Evolutionary conservation across 2,113 vertebrate genomes (phyloP), one percentile per base, ranked within the genome.

Genomic region (Psittacus erithacus): DNA sequence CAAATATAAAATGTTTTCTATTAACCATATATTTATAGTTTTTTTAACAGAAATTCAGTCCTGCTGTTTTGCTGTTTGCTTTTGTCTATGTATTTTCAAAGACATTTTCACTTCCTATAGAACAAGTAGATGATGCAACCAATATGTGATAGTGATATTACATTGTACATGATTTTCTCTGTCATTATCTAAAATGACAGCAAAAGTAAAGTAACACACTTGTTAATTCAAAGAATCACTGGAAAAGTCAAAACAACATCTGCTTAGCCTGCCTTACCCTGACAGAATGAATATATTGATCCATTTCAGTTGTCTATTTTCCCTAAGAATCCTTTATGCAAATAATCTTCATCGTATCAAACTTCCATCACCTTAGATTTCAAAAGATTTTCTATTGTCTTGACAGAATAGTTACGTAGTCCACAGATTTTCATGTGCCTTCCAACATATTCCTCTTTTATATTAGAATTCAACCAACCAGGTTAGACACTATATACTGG

Each of bases 351-450:
- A 16, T 60, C 69, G 52, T 71, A 53, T 59, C 47, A 69, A 79
- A 92, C 33, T 84, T 82, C 46, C 41, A 38, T 79, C 47, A 44
- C 14, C 86, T 83, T 91, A 53, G 47, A 86, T 96, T 95, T 94
- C 69, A 78, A 68, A 83, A 69, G 55, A 88, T 82, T 85, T 83
- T 75, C 77, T 92, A 23, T 81, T 88, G 49, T 57, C 67, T 95
- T 95, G 93, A 81, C 78, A 85, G 49, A 92, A 93, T 82, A 96
- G 46, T 86, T 96, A 82, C 84, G 93, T 43, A 96, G 50, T 79
- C 78, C 81, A 92, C 47, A 82, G 96, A 86, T 82, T 95, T 96
- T 95, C 85, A 82, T 77, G 38, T 69, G 38, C 25, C 68, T 91
- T 83, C 59, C 71, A 93, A 92, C 52, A 55, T 78, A 88, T 95